Conservation (phyloP, 2,113 vertebrate species). For the Rhinogobius similis region DNA sequence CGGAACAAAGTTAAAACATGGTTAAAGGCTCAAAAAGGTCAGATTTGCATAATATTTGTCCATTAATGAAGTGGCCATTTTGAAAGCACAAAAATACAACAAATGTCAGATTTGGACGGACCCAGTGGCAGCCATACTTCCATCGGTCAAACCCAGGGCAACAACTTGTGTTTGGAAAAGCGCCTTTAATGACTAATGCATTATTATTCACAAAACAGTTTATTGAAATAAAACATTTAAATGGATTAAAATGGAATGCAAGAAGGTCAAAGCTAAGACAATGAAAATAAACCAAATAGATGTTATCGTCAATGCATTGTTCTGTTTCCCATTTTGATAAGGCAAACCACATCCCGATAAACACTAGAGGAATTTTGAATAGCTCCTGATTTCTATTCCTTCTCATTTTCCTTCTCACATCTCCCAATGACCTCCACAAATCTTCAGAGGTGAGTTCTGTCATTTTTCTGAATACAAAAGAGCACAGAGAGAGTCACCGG, state of each 20-base stretch:
- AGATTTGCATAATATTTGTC: no score
- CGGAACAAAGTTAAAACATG: no score
- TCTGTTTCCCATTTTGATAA: constrained; percentile 63
- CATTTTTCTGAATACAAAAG: constrained; percentile 64
- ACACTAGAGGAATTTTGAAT: constrained; percentile 77
- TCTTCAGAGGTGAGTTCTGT: constrained; percentile 68
- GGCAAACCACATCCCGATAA: constrained; percentile 68
- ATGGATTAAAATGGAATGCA: constrained; percentile 18
- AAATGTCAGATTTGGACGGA: no score
- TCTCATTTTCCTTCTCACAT: constrained; percentile 35
- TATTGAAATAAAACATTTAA: background rate
- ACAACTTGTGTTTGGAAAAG: no score
- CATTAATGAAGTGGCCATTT: no score
- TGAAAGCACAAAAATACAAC: no score
- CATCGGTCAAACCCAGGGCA: no score
- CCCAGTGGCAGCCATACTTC: no score
- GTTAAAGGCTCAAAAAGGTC: no score
- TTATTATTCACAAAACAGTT: no score
- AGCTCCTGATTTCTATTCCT: constrained; percentile 61
- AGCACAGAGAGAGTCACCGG: constrained; percentile 46
- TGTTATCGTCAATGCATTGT: constrained; percentile 74
- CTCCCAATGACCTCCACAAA: constrained; percentile 73
- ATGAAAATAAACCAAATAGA: constrained; percentile 70
- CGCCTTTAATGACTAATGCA: no score
- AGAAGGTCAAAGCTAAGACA: constrained; percentile 65